A percentile compares a stretch with the other conserved stretches of the same genome.
phyloP scores from a whole-genome alignment of 2,888 invertebrate species.

The Eumacrocentrus americanus region DNA sequence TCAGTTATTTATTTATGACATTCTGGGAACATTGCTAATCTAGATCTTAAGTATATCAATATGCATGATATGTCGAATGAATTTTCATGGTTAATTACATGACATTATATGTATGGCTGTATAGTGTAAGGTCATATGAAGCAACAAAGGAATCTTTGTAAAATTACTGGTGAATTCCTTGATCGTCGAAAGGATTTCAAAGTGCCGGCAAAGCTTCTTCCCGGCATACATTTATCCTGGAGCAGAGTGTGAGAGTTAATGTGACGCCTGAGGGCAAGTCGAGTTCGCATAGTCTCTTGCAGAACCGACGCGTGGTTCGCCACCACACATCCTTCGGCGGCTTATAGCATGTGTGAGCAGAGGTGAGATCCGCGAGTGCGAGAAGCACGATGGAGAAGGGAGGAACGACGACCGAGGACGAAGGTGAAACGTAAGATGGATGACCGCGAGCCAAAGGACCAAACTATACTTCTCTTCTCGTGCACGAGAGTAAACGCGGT shows the following conservation, averaged over 20 bases:
- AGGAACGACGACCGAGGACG: constrained; percentile 33
- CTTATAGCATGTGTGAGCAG: too few species aligned
- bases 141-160: too few species aligned
- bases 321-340: constrained; percentile 27
- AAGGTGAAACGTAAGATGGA: constrained; percentile 35
- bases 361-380: constrained; percentile 25
- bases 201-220: not conserved
- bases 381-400: constrained; percentile 22
- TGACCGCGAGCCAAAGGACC: constrained; percentile 16
- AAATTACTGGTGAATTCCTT: not conserved
- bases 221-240: not conserved
- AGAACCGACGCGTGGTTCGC: not conserved
- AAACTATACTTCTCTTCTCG: constrained; percentile 14
- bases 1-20: constrained; percentile 18
- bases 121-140: too few species aligned
- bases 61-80: not conserved
- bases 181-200: constrained; percentile 7
- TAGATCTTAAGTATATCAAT: not conserved
- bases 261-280: constrained; percentile 7
- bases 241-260: constrained; percentile 15
- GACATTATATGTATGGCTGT: not conserved
- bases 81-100: not conserved
- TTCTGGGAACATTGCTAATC: not conserved
- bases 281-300: not conserved
- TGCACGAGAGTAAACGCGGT: constrained; percentile 9